These are phyloP conservation scores for Pithys albifrons DNA, from an alignment of 2,113 vertebrate genomes.

Conservation along the genomic window DNA sequence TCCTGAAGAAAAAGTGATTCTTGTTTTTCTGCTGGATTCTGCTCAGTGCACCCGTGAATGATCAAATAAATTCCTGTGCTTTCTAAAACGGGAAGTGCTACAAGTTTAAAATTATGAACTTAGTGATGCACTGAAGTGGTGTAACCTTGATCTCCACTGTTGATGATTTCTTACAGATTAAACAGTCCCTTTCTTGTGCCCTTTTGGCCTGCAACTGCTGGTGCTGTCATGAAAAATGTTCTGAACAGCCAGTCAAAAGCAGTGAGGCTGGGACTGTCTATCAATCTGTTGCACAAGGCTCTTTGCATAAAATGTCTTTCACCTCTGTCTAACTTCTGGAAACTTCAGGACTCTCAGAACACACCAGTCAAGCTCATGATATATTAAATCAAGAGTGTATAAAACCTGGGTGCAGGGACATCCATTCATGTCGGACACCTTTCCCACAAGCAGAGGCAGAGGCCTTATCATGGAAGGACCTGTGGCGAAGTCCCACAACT, in stretches of 20 bases:
- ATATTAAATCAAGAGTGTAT: fast-evolving
- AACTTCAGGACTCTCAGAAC: not conserved
- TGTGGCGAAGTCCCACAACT: fast-evolving
- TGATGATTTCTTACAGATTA: not conserved
- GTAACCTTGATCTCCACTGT: not conserved
- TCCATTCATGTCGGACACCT: not conserved
- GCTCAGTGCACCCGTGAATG: not conserved
- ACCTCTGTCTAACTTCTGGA: not conserved
- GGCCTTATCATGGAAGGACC: not conserved
- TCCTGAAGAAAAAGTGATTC: not conserved
- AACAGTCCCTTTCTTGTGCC: not conserved
- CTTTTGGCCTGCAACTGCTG: not conserved
- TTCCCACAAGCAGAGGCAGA: fast-evolving
- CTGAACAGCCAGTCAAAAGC: not conserved
- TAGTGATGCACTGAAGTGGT: not conserved
- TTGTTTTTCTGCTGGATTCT: not conserved
- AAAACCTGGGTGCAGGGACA: not conserved
- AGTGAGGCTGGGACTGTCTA: not conserved
- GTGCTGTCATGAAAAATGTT: not conserved
- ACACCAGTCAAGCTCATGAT: not conserved
- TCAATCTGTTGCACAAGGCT: not conserved
- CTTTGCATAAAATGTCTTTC: not conserved
- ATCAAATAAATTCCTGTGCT: not conserved
- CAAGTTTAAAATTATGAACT: not conserved
- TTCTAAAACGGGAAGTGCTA: not conserved